phyloP scores from a whole-genome alignment of 2,113 vertebrate species.

The Siniperca chuatsi region DNA sequence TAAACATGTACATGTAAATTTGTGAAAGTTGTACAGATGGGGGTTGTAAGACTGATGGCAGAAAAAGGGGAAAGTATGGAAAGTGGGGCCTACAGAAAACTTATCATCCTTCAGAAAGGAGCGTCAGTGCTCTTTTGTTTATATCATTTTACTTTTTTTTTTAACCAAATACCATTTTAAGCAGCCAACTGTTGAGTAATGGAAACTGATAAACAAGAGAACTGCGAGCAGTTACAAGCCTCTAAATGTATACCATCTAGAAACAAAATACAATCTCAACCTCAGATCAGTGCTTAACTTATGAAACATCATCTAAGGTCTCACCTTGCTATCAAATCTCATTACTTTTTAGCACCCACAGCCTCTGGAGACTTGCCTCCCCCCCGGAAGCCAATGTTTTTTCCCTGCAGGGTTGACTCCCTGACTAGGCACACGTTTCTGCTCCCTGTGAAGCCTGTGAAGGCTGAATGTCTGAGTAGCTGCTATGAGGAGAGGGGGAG shows the following conservation, averaged over 20 bases:
- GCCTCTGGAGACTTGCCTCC: conserved; percentile 20
- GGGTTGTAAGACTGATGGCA: conserved; percentile 38
- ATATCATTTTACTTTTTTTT: too few species aligned
- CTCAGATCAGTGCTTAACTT: conserved; percentile 17
- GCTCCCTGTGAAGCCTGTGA: conserved; percentile 50
- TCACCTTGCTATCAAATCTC: conserved; percentile 40
- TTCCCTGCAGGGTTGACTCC: conserved; percentile 26
- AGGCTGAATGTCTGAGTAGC: conserved; percentile 65
- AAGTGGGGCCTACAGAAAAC: neutral
- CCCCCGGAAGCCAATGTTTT: conserved; percentile 28
- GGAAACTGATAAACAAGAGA: neutral
- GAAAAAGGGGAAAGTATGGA: conserved; percentile 1
- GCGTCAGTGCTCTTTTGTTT: neutral
- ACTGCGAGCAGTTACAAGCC: neutral
- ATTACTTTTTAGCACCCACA: conserved; percentile 45
- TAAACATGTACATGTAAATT: conserved; percentile 48
- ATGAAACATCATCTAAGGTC: conserved; percentile 8
- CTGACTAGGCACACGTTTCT: conserved; percentile 42
- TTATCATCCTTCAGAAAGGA: neutral
- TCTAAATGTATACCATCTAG: neutral
- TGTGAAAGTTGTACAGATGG: conserved; percentile 36
- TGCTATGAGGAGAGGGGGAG: conserved; percentile 8
- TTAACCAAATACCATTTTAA: too few species aligned
- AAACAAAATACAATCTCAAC: conserved; percentile 15
- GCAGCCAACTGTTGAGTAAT: neutral